Conservation (phyloP, 2,888 invertebrate species). For the Drosophila buzzatii region DNA sequence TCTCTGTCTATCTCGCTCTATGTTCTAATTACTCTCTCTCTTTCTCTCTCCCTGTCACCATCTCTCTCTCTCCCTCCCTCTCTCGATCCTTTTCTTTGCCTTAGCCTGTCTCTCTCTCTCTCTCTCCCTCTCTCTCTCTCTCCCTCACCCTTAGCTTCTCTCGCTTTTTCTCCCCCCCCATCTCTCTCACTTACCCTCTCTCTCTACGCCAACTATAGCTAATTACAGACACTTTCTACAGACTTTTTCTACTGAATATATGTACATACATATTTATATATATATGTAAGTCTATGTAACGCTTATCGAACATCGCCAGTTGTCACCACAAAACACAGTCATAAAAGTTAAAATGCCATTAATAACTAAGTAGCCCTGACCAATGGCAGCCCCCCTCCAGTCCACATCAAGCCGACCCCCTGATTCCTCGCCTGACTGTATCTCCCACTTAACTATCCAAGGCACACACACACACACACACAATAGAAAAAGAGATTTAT, state of each 20-base stretch:
- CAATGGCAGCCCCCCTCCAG: slow-evolving; percentile 7
- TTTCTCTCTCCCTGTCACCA: no score
- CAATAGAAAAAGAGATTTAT: not conserved
- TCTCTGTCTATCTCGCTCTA: not conserved
- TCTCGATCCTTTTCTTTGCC: not conserved
- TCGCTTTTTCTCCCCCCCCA: not conserved
- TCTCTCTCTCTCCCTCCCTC: not conserved
- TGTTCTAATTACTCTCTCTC: not conserved
- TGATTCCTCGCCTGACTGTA: no score
- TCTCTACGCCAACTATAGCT: not conserved
- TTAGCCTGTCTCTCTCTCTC: not conserved
- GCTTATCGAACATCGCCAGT: slow-evolving; percentile 39
- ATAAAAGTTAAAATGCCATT: slow-evolving; percentile 76
- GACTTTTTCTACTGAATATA: slow-evolving; percentile 1
- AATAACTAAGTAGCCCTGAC: slow-evolving; percentile 62
- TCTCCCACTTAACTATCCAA: slow-evolving; percentile 13
- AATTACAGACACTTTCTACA: no score
- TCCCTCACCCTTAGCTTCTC: not conserved
- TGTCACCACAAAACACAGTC: slow-evolving; percentile 54
- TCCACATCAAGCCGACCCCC: not conserved
- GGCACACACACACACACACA: slow-evolving; percentile 23
- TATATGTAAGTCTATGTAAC: slow-evolving; percentile 3
- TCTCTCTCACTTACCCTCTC: not conserved
- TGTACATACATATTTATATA: not conserved
- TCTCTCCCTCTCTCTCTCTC: not conserved